Conservation (phyloP, 1,140 invertebrate species). For the Oedothorax gibbosus region DNA sequence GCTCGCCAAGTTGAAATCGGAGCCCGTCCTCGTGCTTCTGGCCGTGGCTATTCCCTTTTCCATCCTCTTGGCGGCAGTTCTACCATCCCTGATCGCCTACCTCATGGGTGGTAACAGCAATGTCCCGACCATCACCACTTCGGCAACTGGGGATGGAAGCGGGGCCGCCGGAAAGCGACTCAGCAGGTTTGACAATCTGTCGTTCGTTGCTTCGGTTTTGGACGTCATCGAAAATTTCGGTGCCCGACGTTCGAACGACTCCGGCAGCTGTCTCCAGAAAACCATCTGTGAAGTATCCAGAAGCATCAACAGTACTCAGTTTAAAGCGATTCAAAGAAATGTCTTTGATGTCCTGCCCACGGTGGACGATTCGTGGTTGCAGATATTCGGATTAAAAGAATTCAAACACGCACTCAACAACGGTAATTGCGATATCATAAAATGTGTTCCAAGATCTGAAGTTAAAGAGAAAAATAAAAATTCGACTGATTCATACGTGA, state of each 20-base stretch:
- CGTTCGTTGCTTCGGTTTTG: background rate
- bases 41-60: slow-evolving; percentile 29
- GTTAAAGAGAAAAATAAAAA: background rate
- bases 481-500: too few species aligned
- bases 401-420: slow-evolving; percentile 10
- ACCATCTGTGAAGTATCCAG: slow-evolving; percentile 35
- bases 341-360: slow-evolving; percentile 18
- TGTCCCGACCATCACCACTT: slow-evolving; percentile 24
- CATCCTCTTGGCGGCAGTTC: slow-evolving; percentile 43
- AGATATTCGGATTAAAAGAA: slow-evolving; percentile 35
- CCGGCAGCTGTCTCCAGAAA: slow-evolving; percentile 28
- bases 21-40: slow-evolving; percentile 9
- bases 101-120: background rate
- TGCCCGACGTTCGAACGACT: background rate
- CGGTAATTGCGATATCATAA: slow-evolving; percentile 23
- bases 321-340: slow-evolving; percentile 28
- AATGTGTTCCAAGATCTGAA: background rate
- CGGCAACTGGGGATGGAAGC: background rate
- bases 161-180: background rate
- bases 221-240: slow-evolving; percentile 32
- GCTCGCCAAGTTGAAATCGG: slow-evolving; percentile 20
- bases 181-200: background rate
- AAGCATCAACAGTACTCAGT: slow-evolving; percentile 2
- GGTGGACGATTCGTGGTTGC: slow-evolving; percentile 27
- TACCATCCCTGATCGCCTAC: slow-evolving; percentile 27